phyloP scores from a whole-genome alignment of 2,888 invertebrate species.

The Drosophila barbarae region DNA sequence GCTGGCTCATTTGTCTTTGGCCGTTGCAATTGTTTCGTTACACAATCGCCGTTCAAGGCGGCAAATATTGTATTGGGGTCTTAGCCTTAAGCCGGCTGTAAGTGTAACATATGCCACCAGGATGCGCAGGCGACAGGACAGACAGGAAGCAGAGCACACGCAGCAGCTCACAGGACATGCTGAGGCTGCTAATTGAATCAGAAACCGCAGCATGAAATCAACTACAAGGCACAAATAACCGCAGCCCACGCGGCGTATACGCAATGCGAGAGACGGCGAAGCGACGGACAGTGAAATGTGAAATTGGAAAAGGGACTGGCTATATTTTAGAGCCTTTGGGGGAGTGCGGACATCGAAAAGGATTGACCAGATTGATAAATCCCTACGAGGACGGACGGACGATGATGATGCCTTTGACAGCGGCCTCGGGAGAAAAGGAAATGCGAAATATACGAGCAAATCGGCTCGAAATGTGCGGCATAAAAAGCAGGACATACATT shows the following conservation, averaged over 20 bases:
- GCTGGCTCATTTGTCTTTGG: slow-evolving; percentile 8
- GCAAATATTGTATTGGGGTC: slow-evolving; percentile 18
- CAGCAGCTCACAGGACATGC: background rate
- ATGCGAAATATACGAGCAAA: slow-evolving; percentile 6
- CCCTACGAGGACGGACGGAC: slow-evolving; percentile 1
- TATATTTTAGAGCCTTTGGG: slow-evolving; percentile 18
- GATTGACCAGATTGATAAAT: slow-evolving; percentile 38
- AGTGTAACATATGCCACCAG: slow-evolving; percentile 29
- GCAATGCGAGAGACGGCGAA: slow-evolving; percentile 6
- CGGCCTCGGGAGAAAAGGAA: background rate
- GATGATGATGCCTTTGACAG: slow-evolving; percentile 19
- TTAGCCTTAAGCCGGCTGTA: slow-evolving; percentile 18
- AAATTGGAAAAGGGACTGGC: slow-evolving; percentile 14
- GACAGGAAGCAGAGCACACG: background rate
- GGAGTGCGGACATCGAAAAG: background rate
- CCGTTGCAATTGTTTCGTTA: slow-evolving; percentile 20
- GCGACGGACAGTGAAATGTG: slow-evolving; percentile 3
- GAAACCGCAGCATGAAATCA: slow-evolving; percentile 47
- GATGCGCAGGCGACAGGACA: slow-evolving; percentile 6
- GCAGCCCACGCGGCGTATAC: slow-evolving; percentile 23
- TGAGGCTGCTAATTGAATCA: slow-evolving; percentile 63
- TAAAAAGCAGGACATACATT: slow-evolving; percentile 22
- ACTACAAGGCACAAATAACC: slow-evolving; percentile 26
- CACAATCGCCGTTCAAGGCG: slow-evolving; percentile 17
- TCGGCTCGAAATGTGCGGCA: slow-evolving; percentile 5